Evolutionary conservation across 2,113 vertebrate genomes (phyloP).

Genomic region (Cyphomyrus plagiostoma): DNA sequence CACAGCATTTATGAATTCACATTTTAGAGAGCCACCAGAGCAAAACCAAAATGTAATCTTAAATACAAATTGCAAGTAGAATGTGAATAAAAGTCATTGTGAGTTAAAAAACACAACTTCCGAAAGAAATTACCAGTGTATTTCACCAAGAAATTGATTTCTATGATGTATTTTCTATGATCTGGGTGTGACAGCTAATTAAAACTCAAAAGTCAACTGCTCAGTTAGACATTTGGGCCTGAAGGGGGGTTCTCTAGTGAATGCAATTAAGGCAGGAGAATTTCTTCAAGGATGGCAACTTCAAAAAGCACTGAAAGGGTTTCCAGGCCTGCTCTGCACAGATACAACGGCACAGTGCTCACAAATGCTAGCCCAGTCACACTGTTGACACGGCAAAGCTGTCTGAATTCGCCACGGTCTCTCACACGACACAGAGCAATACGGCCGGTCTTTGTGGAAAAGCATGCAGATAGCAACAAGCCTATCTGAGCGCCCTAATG

Average conservation of each 20-base stretch:
- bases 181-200: conserved; percentile 41
- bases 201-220: conserved; percentile 35
- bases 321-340: conserved; percentile 30
- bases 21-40: conserved; percentile 31
- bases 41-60: conserved; percentile 36
- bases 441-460: conserved; percentile 10
- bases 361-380: conserved; percentile 32
- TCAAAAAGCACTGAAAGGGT: conserved; percentile 35
- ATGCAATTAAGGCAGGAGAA: conserved; percentile 38
- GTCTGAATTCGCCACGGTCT: conserved; percentile 36
- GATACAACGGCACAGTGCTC: conserved; percentile 34
- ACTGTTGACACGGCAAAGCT: conserved; percentile 48
- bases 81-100: conserved; percentile 20
- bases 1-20: conserved; percentile 42
- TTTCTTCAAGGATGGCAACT: conserved; percentile 43
- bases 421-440: conserved; percentile 1
- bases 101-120: not conserved
- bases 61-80: conserved; percentile 33
- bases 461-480: conserved; percentile 38
- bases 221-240: conserved; percentile 28
- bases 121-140: conserved; percentile 19
- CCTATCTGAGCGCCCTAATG: conserved; percentile 38
- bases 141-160: conserved; percentile 35
- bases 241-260: conserved; percentile 24
- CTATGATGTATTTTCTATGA: conserved; percentile 14